A percentile compares a stretch with the other conserved stretches of the same genome.
phyloP scores from a whole-genome alignment of 2,113 vertebrate species.

The Ahaetulla prasina region DNA sequence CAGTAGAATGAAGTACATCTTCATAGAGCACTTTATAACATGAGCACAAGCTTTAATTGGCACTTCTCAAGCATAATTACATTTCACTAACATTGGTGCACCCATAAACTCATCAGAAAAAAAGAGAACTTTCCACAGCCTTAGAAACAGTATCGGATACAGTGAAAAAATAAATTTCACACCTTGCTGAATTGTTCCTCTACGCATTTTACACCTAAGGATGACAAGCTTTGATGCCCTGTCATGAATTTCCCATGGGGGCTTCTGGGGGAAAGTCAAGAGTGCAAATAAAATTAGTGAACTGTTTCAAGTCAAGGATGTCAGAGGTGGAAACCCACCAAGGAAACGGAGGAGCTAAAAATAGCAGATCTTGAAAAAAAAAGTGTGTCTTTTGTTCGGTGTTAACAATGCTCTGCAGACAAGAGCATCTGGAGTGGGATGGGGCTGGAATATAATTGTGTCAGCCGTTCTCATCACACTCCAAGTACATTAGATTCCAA shows the following conservation, averaged over 20 bases:
- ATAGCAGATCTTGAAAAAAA: background rate
- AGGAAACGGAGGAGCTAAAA: background rate
- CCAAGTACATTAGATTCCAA: background rate
- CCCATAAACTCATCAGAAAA: constrained; percentile 8
- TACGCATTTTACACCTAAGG: constrained; percentile 20
- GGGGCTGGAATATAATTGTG: background rate
- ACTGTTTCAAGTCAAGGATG: background rate
- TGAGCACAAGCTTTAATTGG: background rate
- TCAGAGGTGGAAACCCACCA: background rate
- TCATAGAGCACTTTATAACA: background rate
- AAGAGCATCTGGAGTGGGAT: background rate
- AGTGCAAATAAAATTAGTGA: constrained; percentile 15
- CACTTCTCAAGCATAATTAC: background rate
- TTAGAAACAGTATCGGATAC: background rate
- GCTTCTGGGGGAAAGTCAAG: background rate
- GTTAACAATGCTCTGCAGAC: background rate
- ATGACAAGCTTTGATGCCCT: background rate
- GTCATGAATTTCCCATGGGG: background rate
- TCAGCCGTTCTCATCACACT: background rate
- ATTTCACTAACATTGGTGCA: background rate
- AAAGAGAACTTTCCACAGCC: background rate
- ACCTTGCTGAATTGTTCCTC: constrained; percentile 21
- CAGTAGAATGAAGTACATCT: too few species aligned
- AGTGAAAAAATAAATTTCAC: constrained; percentile 29
- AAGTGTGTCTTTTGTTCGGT: background rate